Percentiles rank a stretch among this genome's conserved stretches.
Conservation (phyloP, 30 jellyfish, hydroid and myxozoan genomes). For the Pelagia noctiluca region DNA sequence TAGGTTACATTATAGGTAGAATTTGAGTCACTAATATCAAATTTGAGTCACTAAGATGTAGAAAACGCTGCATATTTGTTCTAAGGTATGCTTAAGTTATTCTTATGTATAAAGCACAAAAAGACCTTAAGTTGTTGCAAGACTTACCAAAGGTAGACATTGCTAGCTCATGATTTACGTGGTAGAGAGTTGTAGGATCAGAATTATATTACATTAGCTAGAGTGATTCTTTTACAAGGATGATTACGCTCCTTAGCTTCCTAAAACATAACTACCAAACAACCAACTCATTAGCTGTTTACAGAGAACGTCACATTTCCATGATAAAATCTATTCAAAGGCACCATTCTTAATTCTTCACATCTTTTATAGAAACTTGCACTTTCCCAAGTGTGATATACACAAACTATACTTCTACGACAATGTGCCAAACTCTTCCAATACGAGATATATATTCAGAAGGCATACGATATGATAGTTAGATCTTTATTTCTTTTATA, state of each 20-base stretch:
- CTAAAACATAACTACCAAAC: neutral
- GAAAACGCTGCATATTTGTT: no score
- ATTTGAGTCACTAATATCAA: no score
- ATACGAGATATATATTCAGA: neutral
- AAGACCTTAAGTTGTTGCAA: neutral
- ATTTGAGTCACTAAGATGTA: no score
- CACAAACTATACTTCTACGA: neutral
- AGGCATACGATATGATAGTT: neutral
- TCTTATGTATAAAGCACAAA: no score
- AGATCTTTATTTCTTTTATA: neutral
- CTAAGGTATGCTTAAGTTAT: no score
- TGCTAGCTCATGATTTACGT: neutral
- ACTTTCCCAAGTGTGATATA: conserved; percentile 48
- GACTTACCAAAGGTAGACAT: neutral
- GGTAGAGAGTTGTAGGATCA: neutral
- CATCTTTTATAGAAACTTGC: conserved; percentile 53
- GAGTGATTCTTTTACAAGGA: no score
- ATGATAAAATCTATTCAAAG: neutral
- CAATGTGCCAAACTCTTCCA: neutral
- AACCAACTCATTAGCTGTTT: neutral
- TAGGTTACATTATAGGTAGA: no score
- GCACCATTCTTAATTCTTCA: neutral
- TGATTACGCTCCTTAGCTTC: no score
- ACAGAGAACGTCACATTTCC: neutral
- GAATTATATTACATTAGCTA: no score